Conservation (phyloP, 2,888 invertebrate genomes). For the Acronicta psi region DNA sequence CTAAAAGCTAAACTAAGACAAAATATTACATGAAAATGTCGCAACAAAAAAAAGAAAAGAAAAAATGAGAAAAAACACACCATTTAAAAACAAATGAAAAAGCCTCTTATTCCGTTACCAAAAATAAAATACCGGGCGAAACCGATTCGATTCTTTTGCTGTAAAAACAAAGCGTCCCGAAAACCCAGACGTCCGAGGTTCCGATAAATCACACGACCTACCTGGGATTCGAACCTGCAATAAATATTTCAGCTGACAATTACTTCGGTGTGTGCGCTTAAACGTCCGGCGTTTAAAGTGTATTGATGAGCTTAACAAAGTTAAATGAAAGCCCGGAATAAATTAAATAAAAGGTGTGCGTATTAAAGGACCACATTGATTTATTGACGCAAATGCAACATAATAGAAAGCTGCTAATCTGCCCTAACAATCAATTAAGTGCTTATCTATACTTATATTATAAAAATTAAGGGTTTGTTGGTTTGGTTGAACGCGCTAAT, state of each 20-base stretch:
- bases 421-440: no score
- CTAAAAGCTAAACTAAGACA: background rate
- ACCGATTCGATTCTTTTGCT: constrained; percentile 49
- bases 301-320: constrained; percentile 31
- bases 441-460: no score
- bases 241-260: constrained; percentile 76
- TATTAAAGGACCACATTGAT: constrained; percentile 1
- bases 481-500: no score
- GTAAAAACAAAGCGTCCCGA: constrained; percentile 49
- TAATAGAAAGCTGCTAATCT: no score
- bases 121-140: constrained; percentile 23
- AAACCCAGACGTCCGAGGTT: constrained; percentile 33
- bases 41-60: constrained; percentile 12
- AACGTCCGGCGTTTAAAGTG: constrained; percentile 33
- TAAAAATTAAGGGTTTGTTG: no score
- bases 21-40: background rate
- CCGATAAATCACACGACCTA: constrained; percentile 64
- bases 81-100: constrained; percentile 22
- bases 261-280: constrained; percentile 59
- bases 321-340: constrained; percentile 9
- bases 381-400: no score
- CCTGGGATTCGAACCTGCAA: constrained; percentile 62
- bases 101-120: constrained; percentile 25
- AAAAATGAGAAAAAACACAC: constrained; percentile 3
- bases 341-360: background rate